These are phyloP conservation scores for Perdita meconis DNA, from an alignment of 2,888 invertebrate species.

Conservation along the genomic window DNA sequence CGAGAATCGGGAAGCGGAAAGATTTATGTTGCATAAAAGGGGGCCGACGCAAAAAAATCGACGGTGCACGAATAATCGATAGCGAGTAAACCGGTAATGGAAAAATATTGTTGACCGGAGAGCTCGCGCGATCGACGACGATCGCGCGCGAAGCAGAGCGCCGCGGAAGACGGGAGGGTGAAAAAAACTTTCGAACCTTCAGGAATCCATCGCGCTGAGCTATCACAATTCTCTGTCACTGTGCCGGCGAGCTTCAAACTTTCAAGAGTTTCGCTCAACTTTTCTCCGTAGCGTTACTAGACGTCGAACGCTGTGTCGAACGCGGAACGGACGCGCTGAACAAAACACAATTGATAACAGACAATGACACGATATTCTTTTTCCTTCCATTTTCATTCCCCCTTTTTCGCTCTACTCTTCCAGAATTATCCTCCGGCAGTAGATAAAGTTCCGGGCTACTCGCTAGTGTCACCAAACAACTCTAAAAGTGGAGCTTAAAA, in stretches of 20 bases:
- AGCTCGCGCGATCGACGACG: no score
- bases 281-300: background rate
- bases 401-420: slow-evolving; percentile 8
- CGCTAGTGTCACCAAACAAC: slow-evolving; percentile 29
- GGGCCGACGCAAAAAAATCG: slow-evolving; percentile 26
- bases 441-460: slow-evolving; percentile 32
- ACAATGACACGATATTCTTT: slow-evolving; percentile 11
- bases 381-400: slow-evolving; percentile 3
- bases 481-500: slow-evolving; percentile 44
- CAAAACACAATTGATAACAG: slow-evolving; percentile 22
- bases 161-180: background rate
- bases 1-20: slow-evolving; percentile 37
- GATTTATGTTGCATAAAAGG: slow-evolving; percentile 24
- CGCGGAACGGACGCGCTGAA: background rate
- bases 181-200: background rate
- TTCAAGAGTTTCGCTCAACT: background rate
- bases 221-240: background rate
- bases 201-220: no score
- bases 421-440: slow-evolving; percentile 18
- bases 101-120: slow-evolving; percentile 8
- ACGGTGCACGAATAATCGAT: slow-evolving; percentile 14
- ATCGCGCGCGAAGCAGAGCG: background rate
- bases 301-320: slow-evolving; percentile 28
- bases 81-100: slow-evolving; percentile 13
- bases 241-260: background rate